These are phyloP conservation scores for Eremophila alpestris DNA, from an alignment of 2,797 vertebrate species.

Conservation along the genomic window DNA sequence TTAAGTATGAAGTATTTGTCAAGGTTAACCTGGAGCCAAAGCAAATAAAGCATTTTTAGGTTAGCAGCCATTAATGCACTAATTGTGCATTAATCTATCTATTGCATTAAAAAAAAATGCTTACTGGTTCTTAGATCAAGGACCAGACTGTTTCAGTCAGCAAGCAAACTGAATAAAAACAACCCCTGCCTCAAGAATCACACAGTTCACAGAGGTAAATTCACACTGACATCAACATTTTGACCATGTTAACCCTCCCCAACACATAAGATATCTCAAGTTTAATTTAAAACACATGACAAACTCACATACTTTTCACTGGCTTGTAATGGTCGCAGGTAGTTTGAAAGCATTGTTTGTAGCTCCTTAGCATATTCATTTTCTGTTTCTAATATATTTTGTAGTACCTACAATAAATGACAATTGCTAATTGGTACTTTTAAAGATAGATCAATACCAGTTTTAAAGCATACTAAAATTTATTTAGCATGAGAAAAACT, in stretches of 20 bases:
- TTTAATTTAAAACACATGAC: not conserved
- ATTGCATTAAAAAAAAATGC: not conserved
- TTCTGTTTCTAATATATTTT: slow-evolving; percentile 97
- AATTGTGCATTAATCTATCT: not conserved
- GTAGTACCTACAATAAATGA: slow-evolving; percentile 86
- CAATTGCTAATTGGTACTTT: not conserved
- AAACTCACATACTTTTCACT: slow-evolving; percentile 89
- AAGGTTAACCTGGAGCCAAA: slow-evolving; percentile 82
- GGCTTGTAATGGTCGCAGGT: slow-evolving; percentile 89
- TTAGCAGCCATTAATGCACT: not conserved
- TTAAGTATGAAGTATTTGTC: slow-evolving; percentile 86
- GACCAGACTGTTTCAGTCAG: not conserved
- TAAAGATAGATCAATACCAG: not conserved
- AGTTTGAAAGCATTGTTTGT: slow-evolving; percentile 90
- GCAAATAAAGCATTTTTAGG: slow-evolving; percentile 17
- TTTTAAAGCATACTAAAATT: not conserved
- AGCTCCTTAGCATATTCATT: slow-evolving; percentile 94
- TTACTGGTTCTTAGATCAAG: not conserved
- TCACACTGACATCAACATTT: not conserved
- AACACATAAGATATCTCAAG: not conserved
- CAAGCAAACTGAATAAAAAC: not conserved
- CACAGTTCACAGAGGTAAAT: not conserved
- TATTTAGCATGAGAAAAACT: not conserved
- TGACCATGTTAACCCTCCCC: not conserved
- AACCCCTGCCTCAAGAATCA: not conserved